phyloP scores from a whole-genome alignment of 2,797 vertebrate species.

The Rhinatrema bivittatum region DNA sequence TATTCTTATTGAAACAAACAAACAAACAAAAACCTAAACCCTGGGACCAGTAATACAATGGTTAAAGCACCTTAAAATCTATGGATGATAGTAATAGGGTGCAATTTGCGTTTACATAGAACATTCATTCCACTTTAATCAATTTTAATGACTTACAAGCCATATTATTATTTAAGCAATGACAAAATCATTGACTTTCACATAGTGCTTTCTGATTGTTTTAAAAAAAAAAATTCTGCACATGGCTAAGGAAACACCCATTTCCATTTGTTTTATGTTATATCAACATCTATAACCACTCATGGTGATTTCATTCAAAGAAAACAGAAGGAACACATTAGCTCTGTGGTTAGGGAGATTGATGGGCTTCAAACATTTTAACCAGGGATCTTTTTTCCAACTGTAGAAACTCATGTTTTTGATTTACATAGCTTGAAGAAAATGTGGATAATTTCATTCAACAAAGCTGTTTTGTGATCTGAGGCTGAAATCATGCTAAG shows the following conservation, averaged over 20 bases:
- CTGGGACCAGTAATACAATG: no score
- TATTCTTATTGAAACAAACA: no score
- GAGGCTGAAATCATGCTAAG: conserved; percentile 41
- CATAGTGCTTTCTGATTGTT: conserved; percentile 60
- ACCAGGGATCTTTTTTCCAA: conserved; percentile 58
- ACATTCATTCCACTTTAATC: conserved; percentile 38
- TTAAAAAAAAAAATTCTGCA: conserved; percentile 55
- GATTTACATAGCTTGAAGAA: conserved; percentile 61
- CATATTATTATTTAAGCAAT: conserved; percentile 50
- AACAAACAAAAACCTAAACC: no score
- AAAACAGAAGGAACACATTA: conserved; percentile 74
- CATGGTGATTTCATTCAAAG: conserved; percentile 70
- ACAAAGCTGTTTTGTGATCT: conserved; percentile 39
- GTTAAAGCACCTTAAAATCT: not conserved
- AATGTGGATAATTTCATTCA: conserved; percentile 52
- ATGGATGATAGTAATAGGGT: conserved; percentile 18
- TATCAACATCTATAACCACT: conserved; percentile 73
- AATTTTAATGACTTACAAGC: conserved; percentile 40
- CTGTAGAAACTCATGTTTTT: conserved; percentile 60
- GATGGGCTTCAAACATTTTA: conserved; percentile 71
- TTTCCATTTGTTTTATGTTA: conserved; percentile 77
- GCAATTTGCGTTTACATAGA: conserved; percentile 35
- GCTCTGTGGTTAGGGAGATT: conserved; percentile 66
- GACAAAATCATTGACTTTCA: conserved; percentile 48
- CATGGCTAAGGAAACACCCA: conserved; percentile 63